Evolutionary conservation across 2,113 vertebrate genomes (phyloP), one percentile per base, ranked within the genome.

Genomic region (Rhipidura dahli): DNA sequence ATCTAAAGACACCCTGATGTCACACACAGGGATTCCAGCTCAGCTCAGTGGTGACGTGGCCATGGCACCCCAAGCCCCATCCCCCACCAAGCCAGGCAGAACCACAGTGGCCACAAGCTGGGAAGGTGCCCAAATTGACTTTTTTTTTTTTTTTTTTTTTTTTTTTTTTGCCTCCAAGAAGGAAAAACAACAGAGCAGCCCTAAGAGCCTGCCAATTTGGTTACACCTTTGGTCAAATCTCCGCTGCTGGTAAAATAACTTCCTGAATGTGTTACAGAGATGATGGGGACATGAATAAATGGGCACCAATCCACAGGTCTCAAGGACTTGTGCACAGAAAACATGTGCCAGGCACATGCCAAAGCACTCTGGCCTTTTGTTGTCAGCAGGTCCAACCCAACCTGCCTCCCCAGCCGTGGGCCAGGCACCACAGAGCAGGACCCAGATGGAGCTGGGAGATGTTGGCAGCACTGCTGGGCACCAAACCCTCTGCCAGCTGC

Each of bases 321-420:
- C 27, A 26, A 16, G 45, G n/a, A 17, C 13, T 24, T 15, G 30
- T 49, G 50, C 54, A n/a, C 1, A 2, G 64, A 65, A 86, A 81
- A 65, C 9, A 11, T 0, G 1, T 0, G 1, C 21, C 10, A 11
- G 47, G 31, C 37, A 47, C 7, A 5, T 0, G 3, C 10, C 22
- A 60, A 71, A 71, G 63, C 72, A 66, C 8, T 23, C 0, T 4
- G 30, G 17, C 35, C 24, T 59, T 24, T 23, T 1, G 2, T 44
- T 42, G 72, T 10, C 14, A 19, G 35, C 0, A 0, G 13, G 28
- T 66, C 53, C 2, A 18, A 23, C 13, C n/a, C 2, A 3, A 33
- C 10, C 54, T 16, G 18, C 39, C 45, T 19, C 13, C 23, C 10
- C 4, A 4, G 37, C 5, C 0, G 0, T 2, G 20, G 64, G 59